Base-by-base conservation (phyloP, 2,888 invertebrate genomes). In the Sinhomidia bicolor region DNA sequence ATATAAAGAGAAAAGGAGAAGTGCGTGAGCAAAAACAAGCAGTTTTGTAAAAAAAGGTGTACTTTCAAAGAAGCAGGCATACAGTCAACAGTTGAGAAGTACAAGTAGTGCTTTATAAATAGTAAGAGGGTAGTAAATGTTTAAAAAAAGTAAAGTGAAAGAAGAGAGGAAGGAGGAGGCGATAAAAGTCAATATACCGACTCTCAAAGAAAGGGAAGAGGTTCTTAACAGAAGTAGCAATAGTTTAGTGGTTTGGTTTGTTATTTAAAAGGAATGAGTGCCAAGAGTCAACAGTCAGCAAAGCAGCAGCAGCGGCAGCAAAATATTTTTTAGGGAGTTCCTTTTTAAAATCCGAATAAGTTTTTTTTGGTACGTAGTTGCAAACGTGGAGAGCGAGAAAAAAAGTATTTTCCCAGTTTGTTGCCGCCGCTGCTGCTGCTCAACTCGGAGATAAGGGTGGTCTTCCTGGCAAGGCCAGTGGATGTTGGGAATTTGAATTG, bases 391-490 rank as follows among this genome's bases (percentile, higher is more conserved):
- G 62, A 76, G 65, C 54, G 36, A 29, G 44, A 23, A 60, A 51
- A 65, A 65, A 32, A 62, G 14, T 1, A 2, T 68, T 36, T 74
- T 51, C 76, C 41, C 23, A 23, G 79, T 62, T 47, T 65, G 20
- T 14, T 20, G 26, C 62, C 79, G 82, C 17, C 71, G 71, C 32
- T 29, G 44, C 29, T 83, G 41, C 47, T 76, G 76, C 60, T 76
- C 54, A n/a, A 7, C 32, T 76, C 62, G 36, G 29, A 17, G 76
- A 44, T 57, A 17, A 10, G n/a, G 20, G 57, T 68, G 23, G 54
- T 83, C 83, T 79, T 88, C 88, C 84, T 86, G 90, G 88, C 90
- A 89, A 83, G 91, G 91, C 90, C 90, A 91, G 90, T 89, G 91
- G 90, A 88, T 89, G 20, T 88, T 90, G 90, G 90, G 87, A 89